Percentiles rank a stretch among this genome's conserved stretches.
phyloP scores from a whole-genome alignment of 2,797 vertebrate species.

The Huso huso region DNA sequence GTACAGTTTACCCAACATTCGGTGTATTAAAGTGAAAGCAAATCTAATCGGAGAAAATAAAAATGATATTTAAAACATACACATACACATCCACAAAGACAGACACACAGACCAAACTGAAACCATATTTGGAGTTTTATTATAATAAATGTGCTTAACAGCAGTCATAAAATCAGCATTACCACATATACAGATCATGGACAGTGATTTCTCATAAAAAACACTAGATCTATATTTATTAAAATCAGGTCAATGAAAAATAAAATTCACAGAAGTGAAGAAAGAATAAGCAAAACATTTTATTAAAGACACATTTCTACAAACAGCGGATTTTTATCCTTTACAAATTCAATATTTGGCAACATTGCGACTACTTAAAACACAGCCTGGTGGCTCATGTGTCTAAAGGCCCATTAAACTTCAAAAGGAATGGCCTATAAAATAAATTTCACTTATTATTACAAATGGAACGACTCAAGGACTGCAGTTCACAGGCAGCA shows the following conservation, averaged over 20 bases:
- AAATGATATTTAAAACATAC: no score
- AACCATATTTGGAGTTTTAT: conserved; percentile 51
- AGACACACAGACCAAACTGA: conserved; percentile 28
- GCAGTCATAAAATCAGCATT: conserved; percentile 44
- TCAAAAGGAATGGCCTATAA: no score
- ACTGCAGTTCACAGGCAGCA: no score
- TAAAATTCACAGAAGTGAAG: conserved; percentile 27
- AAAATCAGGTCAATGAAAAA: conserved; percentile 10
- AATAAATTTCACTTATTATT: no score
- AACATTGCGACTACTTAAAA: conserved; percentile 39
- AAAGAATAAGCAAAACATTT: conserved; percentile 38
- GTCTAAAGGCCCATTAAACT: no score
- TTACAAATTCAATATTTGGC: conserved; percentile 46
- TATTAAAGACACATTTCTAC: conserved; percentile 7
- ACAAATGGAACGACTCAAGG: no score
- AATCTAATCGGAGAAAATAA: no score
- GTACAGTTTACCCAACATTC: no score
- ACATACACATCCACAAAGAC: no score
- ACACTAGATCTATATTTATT: conserved; percentile 35
- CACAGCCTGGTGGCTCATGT: conserved; percentile 23
- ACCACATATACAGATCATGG: conserved; percentile 44
- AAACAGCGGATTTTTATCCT: conserved; percentile 37
- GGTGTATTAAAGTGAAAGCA: no score
- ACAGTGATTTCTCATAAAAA: conserved; percentile 39
- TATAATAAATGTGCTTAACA: conserved; percentile 45